Evolutionary conservation across 2,797 vertebrate species (phyloP), one percentile per base, ranked within the genome.

Genomic region (Sebastolobus altivelis): DNA sequence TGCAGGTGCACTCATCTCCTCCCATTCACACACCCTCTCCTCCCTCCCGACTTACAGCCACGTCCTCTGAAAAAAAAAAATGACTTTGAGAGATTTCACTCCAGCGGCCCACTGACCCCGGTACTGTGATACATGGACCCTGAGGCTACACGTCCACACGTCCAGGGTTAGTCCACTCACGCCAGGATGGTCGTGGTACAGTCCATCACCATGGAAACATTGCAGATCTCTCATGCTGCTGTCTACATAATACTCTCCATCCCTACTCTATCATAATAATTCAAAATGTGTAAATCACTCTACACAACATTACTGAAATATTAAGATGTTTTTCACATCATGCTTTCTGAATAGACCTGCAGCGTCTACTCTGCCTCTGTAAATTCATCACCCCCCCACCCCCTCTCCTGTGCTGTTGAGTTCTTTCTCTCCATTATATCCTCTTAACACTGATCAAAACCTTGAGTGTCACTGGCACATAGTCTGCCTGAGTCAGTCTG

Each of bases 381-480:
- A 56, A 55, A 67, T 77, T 80, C 49, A n/a, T n/a, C 37, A 38
- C 49, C 4, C 61, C 43, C 31, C 6, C 22, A 76, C 37, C 61
- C 38, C 22, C 25, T 60, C 60, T 72, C 27, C 22, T 62, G 20
- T 71, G 67, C 31, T 62, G 27, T 22, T 58, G 3, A 65, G 18
- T 25, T 72, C 58, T 37, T 61, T 72, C 58, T 83, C 25, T 31
- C 60, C 37, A 52, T 72, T 65, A 65, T n/a, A 80, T 86, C 46
- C 8, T 83, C 55, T 81, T 79, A 66, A 77, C 49, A 40, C 72
- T 67, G 56, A 88, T 87, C 72, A 87, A 85, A 90, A 77, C 75
- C 68, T 88, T 60, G 77, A 61, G 62, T 81, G 71, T 84, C 54
- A 71, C 63, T 75, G 63, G 70, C 71, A 82, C 79, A 82, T n/a